Evolutionary conservation across 2,888 invertebrate species (phyloP).

Genomic region (Aspidiotus destructor): DNA sequence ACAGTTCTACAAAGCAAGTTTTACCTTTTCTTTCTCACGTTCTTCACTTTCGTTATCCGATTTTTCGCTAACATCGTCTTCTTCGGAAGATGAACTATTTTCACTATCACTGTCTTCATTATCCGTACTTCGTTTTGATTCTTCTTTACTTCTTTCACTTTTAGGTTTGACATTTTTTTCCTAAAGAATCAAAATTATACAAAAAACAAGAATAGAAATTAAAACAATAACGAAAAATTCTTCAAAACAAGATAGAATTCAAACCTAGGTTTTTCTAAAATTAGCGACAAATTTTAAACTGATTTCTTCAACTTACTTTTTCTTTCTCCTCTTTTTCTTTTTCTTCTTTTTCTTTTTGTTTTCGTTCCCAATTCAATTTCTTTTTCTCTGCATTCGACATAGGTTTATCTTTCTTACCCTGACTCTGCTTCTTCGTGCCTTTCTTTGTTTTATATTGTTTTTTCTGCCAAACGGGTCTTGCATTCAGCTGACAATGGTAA

Average conservation of each 20-base stretch:
- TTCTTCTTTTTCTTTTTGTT: conserved; percentile 37
- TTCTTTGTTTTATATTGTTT: conserved; percentile 56
- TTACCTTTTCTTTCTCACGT: conserved; percentile 40
- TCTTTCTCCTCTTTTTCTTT: conserved; percentile 36
- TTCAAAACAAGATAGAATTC: neutral
- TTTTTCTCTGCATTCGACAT: conserved; percentile 38
- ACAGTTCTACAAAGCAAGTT: neutral
- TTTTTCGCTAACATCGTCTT: conserved; percentile 47
- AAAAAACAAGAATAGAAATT: neutral
- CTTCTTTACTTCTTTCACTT: conserved; percentile 37
- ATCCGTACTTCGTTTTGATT: conserved; percentile 37
- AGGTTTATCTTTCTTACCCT: conserved; percentile 40
- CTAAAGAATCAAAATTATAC: conserved; percentile 35
- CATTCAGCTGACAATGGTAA: conserved; percentile 40
- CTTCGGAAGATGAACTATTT: conserved; percentile 37
- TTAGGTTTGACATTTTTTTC: conserved; percentile 37
- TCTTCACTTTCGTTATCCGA: conserved; percentile 47
- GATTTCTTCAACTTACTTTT: too few species aligned
- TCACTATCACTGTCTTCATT: conserved; percentile 27
- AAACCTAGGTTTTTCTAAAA: conserved; percentile 35
- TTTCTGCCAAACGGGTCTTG: conserved; percentile 75
- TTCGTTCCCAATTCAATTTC: conserved; percentile 36
- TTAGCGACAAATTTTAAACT: too few species aligned
- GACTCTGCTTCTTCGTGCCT: conserved; percentile 51
- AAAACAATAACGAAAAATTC: conserved; percentile 4